Conservation (phyloP, 2,113 vertebrate genomes). For the Mesoclemmys tuberculata region DNA sequence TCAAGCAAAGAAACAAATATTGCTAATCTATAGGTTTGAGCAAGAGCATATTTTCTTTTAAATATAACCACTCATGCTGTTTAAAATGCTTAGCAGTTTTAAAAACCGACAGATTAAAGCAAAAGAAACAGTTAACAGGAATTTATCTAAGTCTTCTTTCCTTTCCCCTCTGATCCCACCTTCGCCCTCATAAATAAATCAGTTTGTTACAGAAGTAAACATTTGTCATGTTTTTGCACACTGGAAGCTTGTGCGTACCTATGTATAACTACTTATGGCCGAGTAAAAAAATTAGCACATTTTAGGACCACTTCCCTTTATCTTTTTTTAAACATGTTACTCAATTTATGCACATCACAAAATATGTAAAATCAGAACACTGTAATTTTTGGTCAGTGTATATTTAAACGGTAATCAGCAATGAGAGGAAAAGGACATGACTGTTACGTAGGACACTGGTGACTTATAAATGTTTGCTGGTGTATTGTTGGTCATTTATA, state of each 20-base stretch:
- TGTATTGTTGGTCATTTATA: rapidly evolving
- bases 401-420: neutral
- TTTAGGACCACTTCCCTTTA: neutral
- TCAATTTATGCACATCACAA: neutral
- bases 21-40: neutral
- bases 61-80: neutral
- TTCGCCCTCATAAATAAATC: neutral
- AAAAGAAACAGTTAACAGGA: neutral
- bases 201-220: neutral
- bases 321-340: neutral
- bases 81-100: neutral
- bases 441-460: neutral
- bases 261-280: neutral
- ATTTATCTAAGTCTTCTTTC: neutral
- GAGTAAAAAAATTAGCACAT: neutral
- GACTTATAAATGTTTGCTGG: neutral
- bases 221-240: slow-evolving; percentile 19
- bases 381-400: neutral
- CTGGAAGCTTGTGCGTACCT: neutral
- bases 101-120: neutral
- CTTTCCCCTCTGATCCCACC: neutral
- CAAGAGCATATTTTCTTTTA: neutral
- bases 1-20: neutral
- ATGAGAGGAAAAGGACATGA: neutral
- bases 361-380: neutral